Evolutionary conservation across 2,113 vertebrate genomes (phyloP).

Genomic region (Myotis lucifugus): DNA sequence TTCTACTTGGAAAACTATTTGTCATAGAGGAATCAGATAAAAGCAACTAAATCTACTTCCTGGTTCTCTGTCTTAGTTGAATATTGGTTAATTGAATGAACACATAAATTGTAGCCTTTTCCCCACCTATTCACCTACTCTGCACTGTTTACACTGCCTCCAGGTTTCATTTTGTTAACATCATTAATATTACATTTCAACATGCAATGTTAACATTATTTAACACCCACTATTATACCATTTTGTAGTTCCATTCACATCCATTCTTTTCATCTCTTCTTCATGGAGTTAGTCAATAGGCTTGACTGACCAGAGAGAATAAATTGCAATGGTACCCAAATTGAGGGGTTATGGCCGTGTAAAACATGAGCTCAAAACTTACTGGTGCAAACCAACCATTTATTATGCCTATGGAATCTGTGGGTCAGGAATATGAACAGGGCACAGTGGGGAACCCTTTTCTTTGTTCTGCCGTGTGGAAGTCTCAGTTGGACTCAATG

Average conservation of each 20-base stretch:
- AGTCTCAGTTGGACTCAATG: neutral
- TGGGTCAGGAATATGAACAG: neutral
- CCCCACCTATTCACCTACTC: neutral
- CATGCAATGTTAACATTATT: neutral
- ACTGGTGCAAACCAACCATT: neutral
- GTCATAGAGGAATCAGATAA: neutral
- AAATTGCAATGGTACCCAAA: neutral
- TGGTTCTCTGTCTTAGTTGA: neutral
- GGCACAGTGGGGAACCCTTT: neutral
- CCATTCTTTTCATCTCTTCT: neutral
- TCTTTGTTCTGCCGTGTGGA: neutral
- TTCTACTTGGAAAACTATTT: neutral
- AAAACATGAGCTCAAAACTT: neutral
- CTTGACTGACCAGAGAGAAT: neutral
- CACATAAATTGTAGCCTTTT: neutral
- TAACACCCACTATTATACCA: neutral
- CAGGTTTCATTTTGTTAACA: neutral
- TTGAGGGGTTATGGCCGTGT: neutral
- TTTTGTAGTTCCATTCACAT: neutral
- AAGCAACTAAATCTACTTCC: neutral
- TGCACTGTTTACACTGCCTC: neutral
- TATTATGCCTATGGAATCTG: neutral
- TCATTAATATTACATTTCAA: conserved; percentile 25
- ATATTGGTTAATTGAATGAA: conserved; percentile 10
- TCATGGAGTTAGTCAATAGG: neutral